phyloP scores from a whole-genome alignment of 2,888 invertebrate genomes.

The Agriopis marginaria region DNA sequence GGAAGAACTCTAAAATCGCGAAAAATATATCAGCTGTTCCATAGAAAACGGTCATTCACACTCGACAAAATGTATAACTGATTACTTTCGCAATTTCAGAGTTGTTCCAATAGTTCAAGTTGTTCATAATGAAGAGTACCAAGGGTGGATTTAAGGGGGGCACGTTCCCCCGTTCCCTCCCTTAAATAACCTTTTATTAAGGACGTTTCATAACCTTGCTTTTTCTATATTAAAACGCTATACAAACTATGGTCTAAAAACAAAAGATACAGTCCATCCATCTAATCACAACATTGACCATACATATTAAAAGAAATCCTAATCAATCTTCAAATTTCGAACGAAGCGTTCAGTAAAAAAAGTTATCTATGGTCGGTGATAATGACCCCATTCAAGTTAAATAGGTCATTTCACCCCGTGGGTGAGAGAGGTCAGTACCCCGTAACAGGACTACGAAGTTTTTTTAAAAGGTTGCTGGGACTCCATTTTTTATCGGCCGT shows the following conservation, averaged over 20 bases:
- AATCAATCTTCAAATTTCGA: slow-evolving; percentile 48
- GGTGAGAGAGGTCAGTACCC: slow-evolving; percentile 72
- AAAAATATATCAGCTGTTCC: too few species aligned
- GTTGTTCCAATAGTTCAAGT: too few species aligned
- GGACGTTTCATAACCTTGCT: too few species aligned
- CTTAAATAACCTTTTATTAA: too few species aligned
- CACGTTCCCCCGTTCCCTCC: too few species aligned
- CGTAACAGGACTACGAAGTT: slow-evolving; percentile 79
- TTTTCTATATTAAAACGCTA: too few species aligned
- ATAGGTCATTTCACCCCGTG: slow-evolving; percentile 82
- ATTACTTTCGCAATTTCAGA: too few species aligned
- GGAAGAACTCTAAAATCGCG: too few species aligned
- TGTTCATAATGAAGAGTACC: too few species aligned
- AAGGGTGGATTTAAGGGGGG: too few species aligned
- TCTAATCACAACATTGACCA: slow-evolving; percentile 34
- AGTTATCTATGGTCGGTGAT: slow-evolving; percentile 56
- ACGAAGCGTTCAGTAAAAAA: slow-evolving; percentile 39
- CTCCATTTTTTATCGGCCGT: slow-evolving; percentile 81
- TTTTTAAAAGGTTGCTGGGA: slow-evolving; percentile 69
- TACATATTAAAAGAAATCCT: slow-evolving; percentile 38
- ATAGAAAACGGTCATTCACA: too few species aligned
- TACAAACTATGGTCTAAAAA: slow-evolving; percentile 8
- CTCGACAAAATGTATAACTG: too few species aligned
- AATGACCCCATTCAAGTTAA: slow-evolving; percentile 80
- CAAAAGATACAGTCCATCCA: slow-evolving; percentile 7